phyloP scores from a whole-genome alignment of 2,888 invertebrate species.

The Diarsia rubi region DNA sequence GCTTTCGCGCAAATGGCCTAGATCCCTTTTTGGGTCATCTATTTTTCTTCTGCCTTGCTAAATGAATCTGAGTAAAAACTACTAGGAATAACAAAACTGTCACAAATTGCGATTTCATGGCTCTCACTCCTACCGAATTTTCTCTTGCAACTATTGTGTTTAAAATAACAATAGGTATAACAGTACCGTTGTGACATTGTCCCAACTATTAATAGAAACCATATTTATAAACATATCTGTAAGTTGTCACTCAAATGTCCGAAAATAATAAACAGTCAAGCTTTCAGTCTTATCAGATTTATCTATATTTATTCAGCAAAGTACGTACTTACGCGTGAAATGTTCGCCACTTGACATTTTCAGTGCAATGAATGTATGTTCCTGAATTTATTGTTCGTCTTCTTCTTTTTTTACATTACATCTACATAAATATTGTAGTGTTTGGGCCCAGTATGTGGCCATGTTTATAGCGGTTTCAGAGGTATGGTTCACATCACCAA shows the following conservation, averaged over 20 bases:
- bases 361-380: constrained; percentile 6
- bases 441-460: background rate
- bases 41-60: background rate
- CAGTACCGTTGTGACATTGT: background rate
- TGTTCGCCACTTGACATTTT: constrained; percentile 43
- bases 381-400: constrained; percentile 13
- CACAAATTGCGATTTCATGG: background rate
- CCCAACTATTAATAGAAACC: constrained; percentile 42
- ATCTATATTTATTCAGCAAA: constrained; percentile 64
- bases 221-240: constrained; percentile 60
- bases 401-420: background rate
- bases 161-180: constrained; percentile 3
- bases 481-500: no score
- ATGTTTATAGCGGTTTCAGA: background rate
- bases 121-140: background rate
- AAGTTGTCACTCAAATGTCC: constrained; percentile 64
- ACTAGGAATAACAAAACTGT: background rate
- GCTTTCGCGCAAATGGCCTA: no score
- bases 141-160: constrained; percentile 9
- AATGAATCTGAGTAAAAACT: background rate
- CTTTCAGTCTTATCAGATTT: constrained; percentile 64
- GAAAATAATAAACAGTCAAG: constrained; percentile 63
- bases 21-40: background rate
- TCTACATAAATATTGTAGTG: background rate
- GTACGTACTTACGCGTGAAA: constrained; percentile 45